phyloP scores from a whole-genome alignment of 2,113 vertebrate species.

The Chiloscyllium plagiosum region DNA sequence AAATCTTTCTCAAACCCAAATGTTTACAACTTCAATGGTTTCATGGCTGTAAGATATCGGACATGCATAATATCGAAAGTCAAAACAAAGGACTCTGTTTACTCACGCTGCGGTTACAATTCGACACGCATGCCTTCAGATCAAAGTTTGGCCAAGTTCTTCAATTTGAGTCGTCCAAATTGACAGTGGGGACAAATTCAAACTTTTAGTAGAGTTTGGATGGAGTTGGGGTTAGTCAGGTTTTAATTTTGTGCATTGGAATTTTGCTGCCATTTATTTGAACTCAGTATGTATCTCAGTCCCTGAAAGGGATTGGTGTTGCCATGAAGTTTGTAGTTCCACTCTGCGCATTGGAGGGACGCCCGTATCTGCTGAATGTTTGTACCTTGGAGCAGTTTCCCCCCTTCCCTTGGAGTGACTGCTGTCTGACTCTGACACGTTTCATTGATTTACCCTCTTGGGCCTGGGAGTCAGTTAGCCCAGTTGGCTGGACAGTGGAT shows the following conservation, averaged over 20 bases:
- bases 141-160: neutral
- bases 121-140: neutral
- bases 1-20: neutral
- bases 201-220: neutral
- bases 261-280: neutral
- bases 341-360: too few relatives aligned
- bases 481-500: too few relatives aligned
- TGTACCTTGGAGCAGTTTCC: too few relatives aligned
- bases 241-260: neutral
- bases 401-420: too few relatives aligned
- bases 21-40: neutral
- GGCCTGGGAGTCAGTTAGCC: too few relatives aligned
- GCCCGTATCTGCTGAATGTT: too few relatives aligned
- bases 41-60: neutral
- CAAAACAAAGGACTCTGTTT: neutral
- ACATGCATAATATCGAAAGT: neutral
- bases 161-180: neutral
- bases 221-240: neutral
- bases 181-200: neutral
- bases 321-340: too few relatives aligned
- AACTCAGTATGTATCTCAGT: neutral
- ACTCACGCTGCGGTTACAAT: neutral
- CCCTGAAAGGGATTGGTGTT: too few relatives aligned
- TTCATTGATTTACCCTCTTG: too few relatives aligned
- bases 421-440: too few relatives aligned